Evolutionary conservation across 1,140 invertebrate species (phyloP), one percentile per base, ranked within the genome.

Genomic region (Tigriopus japonicus): DNA sequence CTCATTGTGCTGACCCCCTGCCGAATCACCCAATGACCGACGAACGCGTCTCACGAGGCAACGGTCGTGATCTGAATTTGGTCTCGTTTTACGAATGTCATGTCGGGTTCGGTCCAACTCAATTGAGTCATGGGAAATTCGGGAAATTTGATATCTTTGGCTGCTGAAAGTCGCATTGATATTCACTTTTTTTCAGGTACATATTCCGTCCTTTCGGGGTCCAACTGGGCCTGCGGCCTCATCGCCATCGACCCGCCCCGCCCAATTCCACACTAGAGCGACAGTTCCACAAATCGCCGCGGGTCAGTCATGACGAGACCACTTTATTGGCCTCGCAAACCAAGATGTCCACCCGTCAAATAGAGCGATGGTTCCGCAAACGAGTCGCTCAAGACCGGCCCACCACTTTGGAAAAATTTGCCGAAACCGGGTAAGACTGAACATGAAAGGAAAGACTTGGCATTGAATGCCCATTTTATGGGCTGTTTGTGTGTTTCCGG

Each of bases 331-430:
- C 28, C 5, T 10, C n/a, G 0, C 12, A 10, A 23, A 14, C 24
- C 9, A 42, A 59, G 6, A 35, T 58, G 61, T 43, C 55, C 28
- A 41, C 42, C 28, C 49, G 56, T 1, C 55, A 64, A 52, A 59
- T 64, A 6, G 45, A 64, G 23, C n/a, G 56, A 1, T 64, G 63
- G 63, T 59, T 64, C 6, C 23, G 62, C 7, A 49, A 40, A 10
- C 15, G 56, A n/a, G 28, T 42, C 1, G 42, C 49, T 21, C 9
- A 19, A 54, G 23, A 54, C 14, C 15, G 24, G 5, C 24, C 52
- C 52, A 54, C 14, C 2, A 21, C 24, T 1, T 24, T 54, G 52
- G 52, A 54, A n/a, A 54, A 54, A 24, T 54, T 54, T 14, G 15
- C 52, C 15, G 52, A 54, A 24, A 54, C 52, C 14, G 52, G 52